Conservation (phyloP, 2,113 vertebrate genomes). For the Xiphophorus couchianus region DNA sequence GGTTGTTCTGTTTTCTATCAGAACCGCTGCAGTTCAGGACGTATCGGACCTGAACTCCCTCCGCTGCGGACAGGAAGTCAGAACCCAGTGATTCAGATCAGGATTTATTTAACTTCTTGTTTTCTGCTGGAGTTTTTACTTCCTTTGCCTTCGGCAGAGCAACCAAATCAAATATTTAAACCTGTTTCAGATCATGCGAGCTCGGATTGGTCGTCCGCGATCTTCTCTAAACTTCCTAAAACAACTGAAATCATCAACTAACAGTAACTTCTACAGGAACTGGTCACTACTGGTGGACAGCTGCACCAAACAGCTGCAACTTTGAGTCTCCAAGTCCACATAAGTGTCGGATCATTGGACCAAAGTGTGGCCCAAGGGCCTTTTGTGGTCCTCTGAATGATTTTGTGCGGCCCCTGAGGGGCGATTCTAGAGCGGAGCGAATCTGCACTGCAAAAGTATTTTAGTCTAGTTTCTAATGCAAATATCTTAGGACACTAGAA, state of each 20-base stretch:
- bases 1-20: conserved; percentile 25
- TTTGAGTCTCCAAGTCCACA: not conserved
- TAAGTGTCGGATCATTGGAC: too few species aligned
- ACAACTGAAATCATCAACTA: not conserved
- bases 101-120: not conserved
- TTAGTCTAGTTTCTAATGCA: too few species aligned
- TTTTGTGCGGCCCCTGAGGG: too few species aligned
- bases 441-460: too few species aligned
- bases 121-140: not conserved
- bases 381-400: too few species aligned
- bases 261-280: not conserved
- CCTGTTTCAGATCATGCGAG: not conserved
- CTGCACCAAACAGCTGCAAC: not conserved
- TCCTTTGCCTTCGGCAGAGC: not conserved
- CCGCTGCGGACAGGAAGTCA: not conserved
- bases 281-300: too few species aligned
- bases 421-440: too few species aligned
- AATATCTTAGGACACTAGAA: too few species aligned
- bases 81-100: not conserved
- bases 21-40: conserved; percentile 4
- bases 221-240: not conserved
- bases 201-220: not conserved
- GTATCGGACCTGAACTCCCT: conserved; percentile 3
- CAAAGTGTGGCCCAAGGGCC: too few species aligned
- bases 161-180: not conserved